A percentile compares a stretch with the other conserved stretches of the same genome.
phyloP scores from a whole-genome alignment of 2,113 vertebrate species.

The Oophaga pumilio region DNA sequence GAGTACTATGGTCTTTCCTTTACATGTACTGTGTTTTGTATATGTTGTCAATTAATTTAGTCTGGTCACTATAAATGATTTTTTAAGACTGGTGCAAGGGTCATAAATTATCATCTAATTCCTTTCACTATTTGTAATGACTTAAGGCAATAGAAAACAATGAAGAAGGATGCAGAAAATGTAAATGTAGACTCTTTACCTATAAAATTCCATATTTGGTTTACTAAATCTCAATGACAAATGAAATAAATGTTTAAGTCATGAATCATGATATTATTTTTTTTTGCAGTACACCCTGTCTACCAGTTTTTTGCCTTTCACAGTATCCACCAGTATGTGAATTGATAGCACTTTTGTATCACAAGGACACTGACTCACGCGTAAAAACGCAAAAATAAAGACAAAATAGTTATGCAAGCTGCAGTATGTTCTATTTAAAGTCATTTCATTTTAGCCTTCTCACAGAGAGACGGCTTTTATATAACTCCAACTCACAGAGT shows the following conservation, averaged over 20 bases:
- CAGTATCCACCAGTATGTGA: not conserved
- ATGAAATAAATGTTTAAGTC: not conserved
- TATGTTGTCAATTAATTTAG: no score
- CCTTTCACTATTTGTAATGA: no score
- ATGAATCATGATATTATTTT: no score
- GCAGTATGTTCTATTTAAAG: constrained; percentile 31
- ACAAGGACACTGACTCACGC: constrained; percentile 39
- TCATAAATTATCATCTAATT: no score
- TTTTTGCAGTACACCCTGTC: not conserved
- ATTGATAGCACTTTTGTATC: not conserved
- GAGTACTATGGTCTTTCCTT: no score
- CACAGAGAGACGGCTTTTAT: constrained; percentile 29
- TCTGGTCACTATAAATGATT: no score
- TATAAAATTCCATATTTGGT: not conserved
- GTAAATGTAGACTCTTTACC: no score
- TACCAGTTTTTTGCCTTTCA: not conserved
- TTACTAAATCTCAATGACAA: not conserved
- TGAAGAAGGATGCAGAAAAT: no score
- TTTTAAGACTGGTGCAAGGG: no score
- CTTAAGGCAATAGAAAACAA: no score
- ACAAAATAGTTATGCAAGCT: constrained; percentile 30
- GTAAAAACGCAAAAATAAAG: constrained; percentile 20
- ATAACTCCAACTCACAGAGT: constrained; percentile 33
- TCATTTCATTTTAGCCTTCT: constrained; percentile 1
- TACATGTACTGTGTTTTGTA: no score